Conservation (phyloP, 2,888 invertebrate species). For the Meghimatium bilineatum region DNA sequence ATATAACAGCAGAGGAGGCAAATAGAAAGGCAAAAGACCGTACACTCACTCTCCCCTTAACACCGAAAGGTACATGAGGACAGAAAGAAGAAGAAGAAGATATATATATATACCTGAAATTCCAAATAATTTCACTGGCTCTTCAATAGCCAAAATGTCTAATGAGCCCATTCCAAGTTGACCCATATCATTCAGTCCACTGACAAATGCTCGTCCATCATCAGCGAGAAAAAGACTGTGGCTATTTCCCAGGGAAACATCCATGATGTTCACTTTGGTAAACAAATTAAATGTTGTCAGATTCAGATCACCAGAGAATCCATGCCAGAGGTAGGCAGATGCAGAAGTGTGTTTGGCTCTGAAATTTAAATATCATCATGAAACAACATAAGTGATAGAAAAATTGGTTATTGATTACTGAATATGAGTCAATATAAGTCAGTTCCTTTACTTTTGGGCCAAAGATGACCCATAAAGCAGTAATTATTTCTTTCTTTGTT, state of each 20-base stretch:
- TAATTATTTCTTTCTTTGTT: too few relatives aligned
- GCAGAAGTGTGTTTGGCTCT: constrained; percentile 52
- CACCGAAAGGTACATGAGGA: too few relatives aligned
- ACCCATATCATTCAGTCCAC: constrained; percentile 72
- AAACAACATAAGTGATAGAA: not conserved
- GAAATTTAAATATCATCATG: not conserved
- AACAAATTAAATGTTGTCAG: constrained; percentile 62
- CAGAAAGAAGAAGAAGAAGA: too few relatives aligned
- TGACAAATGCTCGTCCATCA: constrained; percentile 67
- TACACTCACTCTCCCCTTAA: too few relatives aligned
- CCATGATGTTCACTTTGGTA: constrained; percentile 57
- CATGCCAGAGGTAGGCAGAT: constrained; percentile 66
- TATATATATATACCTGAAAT: constrained; percentile 39
- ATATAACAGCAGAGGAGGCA: too few relatives aligned
- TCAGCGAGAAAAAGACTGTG: constrained; percentile 72
- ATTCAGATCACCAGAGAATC: constrained; percentile 62
- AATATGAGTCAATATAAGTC: too few relatives aligned
- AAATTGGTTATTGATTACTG: too few relatives aligned
- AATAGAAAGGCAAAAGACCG: too few relatives aligned
- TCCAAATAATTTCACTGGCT: constrained; percentile 18
- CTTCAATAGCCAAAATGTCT: constrained; percentile 51
- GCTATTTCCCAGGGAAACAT: constrained; percentile 66
- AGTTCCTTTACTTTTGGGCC: too few relatives aligned
- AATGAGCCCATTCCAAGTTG: constrained; percentile 70
- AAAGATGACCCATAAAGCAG: too few relatives aligned